Base-by-base conservation (phyloP, 1,140 invertebrate species). In the Cydia amplana region DNA sequence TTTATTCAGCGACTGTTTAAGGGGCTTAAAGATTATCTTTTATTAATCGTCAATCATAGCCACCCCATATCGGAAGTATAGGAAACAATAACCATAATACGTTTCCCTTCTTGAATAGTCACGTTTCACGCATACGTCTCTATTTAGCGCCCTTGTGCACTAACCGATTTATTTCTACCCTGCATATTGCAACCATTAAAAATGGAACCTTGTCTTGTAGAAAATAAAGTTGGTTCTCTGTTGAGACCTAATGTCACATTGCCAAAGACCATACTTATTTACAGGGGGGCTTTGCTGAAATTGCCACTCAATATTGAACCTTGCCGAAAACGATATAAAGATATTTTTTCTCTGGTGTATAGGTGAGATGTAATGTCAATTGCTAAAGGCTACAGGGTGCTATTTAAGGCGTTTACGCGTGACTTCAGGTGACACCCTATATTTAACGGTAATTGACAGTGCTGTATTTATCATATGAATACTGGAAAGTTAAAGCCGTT, bases 381-480 rank as follows among this genome's bases (percentile, higher is more conserved):
- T 18, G 51, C n/a, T 55, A 55, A 7, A 55, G 63, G 51, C n/a
- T 55, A 55, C n/a, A 55, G 63, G 10, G 23, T 25, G 23, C 25
- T 67, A 67, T 67, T 67, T 64, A 25, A 64, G 55, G 55, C 55
- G 51, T 55, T 55, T 67, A 36, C 25, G 64, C 64, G 25, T 67
- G 64, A 67, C 12, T 36, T 67, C 12, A 67, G 28, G 25, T 20
- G 20, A 72, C 77, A 81, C 74, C 20, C 55, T 79, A 78, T 81
- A 80, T 81, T 84, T 86, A 80, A 84, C 80, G 76, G 76, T 84
- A 83, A 84, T 84, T 85, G 83, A 79, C 77, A 75, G 23, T 64
- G 12, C 14, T 23, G 23, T 74, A 65, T 74, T 64, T 65, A 14
- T 36, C 25, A 67, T 32, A 32, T 2, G 7, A 67, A 16, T 67